Conservation (phyloP, 2,888 invertebrate species). For the Agrilus biguttatus region DNA sequence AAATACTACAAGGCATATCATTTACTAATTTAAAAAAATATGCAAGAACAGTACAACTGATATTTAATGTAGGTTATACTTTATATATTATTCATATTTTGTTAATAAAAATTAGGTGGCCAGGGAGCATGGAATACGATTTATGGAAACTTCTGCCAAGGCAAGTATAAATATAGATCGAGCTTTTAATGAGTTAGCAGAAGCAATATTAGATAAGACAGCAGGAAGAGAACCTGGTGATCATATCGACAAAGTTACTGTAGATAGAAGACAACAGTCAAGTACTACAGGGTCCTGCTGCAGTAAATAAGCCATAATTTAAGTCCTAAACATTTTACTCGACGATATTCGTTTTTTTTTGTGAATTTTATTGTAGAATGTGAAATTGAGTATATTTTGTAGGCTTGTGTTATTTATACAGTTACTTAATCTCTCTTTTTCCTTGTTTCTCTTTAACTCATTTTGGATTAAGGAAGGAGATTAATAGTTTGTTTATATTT, state of each 20-base stretch:
- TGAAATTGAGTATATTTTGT: too few relatives aligned
- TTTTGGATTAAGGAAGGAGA: too few relatives aligned
- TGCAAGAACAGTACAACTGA: neutral
- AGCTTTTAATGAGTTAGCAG: slow-evolving; percentile 88
- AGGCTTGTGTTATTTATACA: too few relatives aligned
- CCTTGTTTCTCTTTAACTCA: too few relatives aligned
- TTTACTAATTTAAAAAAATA: neutral
- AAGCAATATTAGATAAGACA: slow-evolving; percentile 88
- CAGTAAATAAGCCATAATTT: slow-evolving; percentile 16
- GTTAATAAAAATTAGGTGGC: slow-evolving; percentile 59
- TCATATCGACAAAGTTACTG: slow-evolving; percentile 52
- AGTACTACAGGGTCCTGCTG: slow-evolving; percentile 47
- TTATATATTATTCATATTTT: too few relatives aligned
- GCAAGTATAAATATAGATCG: slow-evolving; percentile 92
- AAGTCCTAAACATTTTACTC: too few relatives aligned
- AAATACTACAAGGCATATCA: too few relatives aligned
- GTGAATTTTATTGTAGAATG: too few relatives aligned
- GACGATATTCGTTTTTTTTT: too few relatives aligned
- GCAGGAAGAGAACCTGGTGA: slow-evolving; percentile 68
- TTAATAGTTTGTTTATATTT: too few relatives aligned
- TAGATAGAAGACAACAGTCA: slow-evolving; percentile 56
- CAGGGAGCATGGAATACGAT: slow-evolving; percentile 85
- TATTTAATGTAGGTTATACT: neutral
- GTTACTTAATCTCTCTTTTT: too few relatives aligned
- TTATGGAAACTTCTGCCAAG: slow-evolving; percentile 97